phyloP scores from a whole-genome alignment of 2,113 vertebrate genomes.

The Semnornis frantzii region DNA sequence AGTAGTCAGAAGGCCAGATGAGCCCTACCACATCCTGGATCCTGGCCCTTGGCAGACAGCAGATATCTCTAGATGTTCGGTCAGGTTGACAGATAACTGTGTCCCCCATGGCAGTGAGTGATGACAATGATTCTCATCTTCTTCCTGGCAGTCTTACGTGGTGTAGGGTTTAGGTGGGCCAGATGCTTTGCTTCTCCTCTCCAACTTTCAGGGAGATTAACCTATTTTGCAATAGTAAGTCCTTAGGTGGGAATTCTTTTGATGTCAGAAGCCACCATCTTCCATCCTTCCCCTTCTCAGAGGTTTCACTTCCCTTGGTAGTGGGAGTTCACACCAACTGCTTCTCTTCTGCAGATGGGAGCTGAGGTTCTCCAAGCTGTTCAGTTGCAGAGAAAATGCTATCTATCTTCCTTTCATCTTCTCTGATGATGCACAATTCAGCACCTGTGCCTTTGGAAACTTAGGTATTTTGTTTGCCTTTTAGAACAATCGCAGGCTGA shows the following conservation, averaged over 20 bases:
- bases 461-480: not conserved
- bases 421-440: not conserved
- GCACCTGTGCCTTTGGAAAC: not conserved
- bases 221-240: not conserved
- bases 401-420: not conserved
- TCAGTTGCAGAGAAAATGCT: not conserved
- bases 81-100: not conserved
- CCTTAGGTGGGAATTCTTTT: not conserved
- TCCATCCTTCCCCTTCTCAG: not conserved
- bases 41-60: not conserved
- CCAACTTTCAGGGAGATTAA: not conserved
- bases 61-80: not conserved
- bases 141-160: not conserved
- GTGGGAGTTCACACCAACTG: not conserved
- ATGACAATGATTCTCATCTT: accelerated
- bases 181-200: not conserved
- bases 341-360: not conserved
- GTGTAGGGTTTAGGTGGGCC: not conserved
- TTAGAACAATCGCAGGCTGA: not conserved
- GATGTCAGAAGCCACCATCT: not conserved
- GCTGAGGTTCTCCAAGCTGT: not conserved
- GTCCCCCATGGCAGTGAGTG: not conserved
- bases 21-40: not conserved
- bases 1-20: not conserved
- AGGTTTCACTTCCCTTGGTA: not conserved